phyloP scores from a whole-genome alignment of 2,888 invertebrate species.

The Pterostichus madidus region DNA sequence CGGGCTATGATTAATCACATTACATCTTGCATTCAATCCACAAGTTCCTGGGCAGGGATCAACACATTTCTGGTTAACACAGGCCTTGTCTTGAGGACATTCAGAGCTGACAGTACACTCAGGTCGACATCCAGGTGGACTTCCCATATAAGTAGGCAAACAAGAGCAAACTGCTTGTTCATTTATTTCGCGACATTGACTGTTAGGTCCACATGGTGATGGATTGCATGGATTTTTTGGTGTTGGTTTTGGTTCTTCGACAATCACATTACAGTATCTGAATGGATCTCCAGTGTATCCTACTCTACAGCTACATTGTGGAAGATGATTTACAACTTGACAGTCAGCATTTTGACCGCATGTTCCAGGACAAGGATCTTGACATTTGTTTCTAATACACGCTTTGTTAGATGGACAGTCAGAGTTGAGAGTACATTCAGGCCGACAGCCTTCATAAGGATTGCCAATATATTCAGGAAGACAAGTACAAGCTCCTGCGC shows the following conservation, averaged over 20 bases:
- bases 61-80: conserved; percentile 81
- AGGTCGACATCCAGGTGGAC: conserved; percentile 80
- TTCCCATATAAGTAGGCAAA: conserved; percentile 79
- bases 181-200: conserved; percentile 79
- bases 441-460: conserved; percentile 85
- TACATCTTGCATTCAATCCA: conserved; percentile 79
- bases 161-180: conserved; percentile 80
- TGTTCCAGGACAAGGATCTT: conserved; percentile 84
- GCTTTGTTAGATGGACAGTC: conserved; percentile 84
- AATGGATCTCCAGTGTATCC: conserved; percentile 86
- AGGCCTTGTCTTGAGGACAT: conserved; percentile 79
- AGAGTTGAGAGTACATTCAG: conserved; percentile 83
- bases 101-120: conserved; percentile 82
- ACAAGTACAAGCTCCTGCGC: conserved; percentile 82
- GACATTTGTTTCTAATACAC: conserved; percentile 84
- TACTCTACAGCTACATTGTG: conserved; percentile 79
- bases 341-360: conserved; percentile 84
- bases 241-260: conserved; percentile 69
- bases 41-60: conserved; percentile 82
- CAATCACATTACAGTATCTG: conserved; percentile 80
- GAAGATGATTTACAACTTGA: conserved; percentile 79
- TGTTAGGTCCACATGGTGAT: conserved; percentile 80
- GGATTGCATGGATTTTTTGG: conserved; percentile 79
- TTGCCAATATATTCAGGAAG: conserved; percentile 83
- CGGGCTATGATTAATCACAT: conserved; percentile 81